Conservation (phyloP, 2,888 invertebrate species). For the Cheiracanthium punctorium region DNA sequence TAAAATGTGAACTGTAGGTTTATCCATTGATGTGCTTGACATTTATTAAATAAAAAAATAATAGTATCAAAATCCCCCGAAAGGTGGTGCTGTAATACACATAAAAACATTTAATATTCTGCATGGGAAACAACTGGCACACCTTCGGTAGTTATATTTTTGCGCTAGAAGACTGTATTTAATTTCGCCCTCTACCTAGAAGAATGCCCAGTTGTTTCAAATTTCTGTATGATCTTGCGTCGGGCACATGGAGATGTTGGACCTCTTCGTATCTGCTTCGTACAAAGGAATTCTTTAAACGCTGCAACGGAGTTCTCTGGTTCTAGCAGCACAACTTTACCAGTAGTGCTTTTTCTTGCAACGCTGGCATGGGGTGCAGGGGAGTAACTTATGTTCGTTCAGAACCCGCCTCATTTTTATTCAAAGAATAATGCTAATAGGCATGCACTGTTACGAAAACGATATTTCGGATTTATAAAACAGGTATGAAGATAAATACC, state of each 20-base stretch:
- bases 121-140: too few species aligned
- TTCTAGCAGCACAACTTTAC: conserved; percentile 29
- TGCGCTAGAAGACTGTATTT: neutral
- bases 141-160: neutral
- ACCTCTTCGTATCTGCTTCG: neutral
- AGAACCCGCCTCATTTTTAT: conserved; percentile 24
- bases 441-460: too few species aligned
- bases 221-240: conserved; percentile 38
- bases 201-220: conserved; percentile 12
- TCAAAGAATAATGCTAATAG: neutral
- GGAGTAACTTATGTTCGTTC: conserved; percentile 22
- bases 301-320: conserved; percentile 5
- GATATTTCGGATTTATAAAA: neutral
- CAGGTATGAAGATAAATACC: neutral
- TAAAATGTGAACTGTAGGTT: too few species aligned
- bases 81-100: too few species aligned
- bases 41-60: too few species aligned
- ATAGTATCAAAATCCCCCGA: too few species aligned
- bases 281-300: neutral
- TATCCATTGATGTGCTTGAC: too few species aligned
- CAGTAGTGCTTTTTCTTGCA: conserved; percentile 21
- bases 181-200: neutral
- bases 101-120: too few species aligned
- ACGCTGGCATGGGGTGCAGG: conserved; percentile 4
- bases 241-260: conserved; percentile 12